Conservation (phyloP, 30 jellyfish, hydroid and myxozoan genomes). For the Turritopsis dohrnii region DNA sequence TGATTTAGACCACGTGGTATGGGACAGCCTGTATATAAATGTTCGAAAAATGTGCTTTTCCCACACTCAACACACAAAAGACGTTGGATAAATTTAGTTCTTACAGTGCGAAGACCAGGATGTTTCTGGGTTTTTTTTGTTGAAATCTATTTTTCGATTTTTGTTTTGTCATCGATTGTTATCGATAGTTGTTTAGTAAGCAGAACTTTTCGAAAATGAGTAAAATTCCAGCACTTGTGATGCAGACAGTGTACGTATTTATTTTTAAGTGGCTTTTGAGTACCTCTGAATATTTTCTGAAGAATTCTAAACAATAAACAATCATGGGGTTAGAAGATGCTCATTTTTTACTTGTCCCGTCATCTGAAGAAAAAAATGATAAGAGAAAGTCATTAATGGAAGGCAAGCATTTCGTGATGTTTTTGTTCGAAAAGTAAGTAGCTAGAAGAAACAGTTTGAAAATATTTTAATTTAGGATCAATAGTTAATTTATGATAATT, state of each 20-base stretch:
- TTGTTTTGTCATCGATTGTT: too few relatives aligned
- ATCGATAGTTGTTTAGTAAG: not conserved
- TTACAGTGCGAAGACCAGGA: not conserved
- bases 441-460: not conserved
- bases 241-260: not conserved
- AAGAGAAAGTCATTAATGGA: slow-evolving; percentile 40
- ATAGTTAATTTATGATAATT: not conserved
- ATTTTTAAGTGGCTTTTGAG: too few relatives aligned
- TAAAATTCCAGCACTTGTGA: not conserved
- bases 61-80: not conserved
- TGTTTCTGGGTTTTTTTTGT: not conserved
- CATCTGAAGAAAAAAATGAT: slow-evolving; percentile 1
- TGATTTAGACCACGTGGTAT: not conserved
- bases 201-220: not conserved
- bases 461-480: not conserved
- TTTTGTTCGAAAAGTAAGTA: slow-evolving; percentile 67
- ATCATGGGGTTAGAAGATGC: slow-evolving; percentile 13
- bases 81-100: not conserved
- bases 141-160: not conserved
- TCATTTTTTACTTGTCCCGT: not conserved
- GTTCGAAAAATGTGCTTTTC: not conserved
- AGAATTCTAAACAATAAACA: not conserved
- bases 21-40: not conserved
- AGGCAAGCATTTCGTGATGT: slow-evolving; percentile 75
- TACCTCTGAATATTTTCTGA: not conserved